Evolutionary conservation across 1,140 invertebrate genomes (phyloP), one percentile per base, ranked within the genome.

Genomic region (Halictus rubicundus): DNA sequence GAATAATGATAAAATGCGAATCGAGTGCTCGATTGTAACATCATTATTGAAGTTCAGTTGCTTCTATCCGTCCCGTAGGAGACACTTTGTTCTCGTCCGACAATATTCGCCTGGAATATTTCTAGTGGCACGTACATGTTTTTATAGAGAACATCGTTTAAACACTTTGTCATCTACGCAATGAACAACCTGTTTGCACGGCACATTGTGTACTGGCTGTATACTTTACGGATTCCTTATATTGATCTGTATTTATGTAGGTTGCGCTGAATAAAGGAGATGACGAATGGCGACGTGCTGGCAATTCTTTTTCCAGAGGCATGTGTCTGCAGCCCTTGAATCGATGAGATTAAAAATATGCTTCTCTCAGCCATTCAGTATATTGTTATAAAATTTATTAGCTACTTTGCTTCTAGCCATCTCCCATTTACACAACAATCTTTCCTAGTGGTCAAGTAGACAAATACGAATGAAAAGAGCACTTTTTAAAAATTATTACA

Each of bases 111-210:
- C n/a, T 21, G 21, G n/a, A 42, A 65, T 42, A 42, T 14, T 57
- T n/a, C 8, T n/a, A 5, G 8, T 9, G 54, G 49, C 21, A 54
- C 21, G 54, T 9, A n/a, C 49, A 21, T 9, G 54, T 57, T 57
- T 57, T n/a, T 19, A 61, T 7, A 61, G 12, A 5, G 25, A 61
- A 32, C 19, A 37, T 21, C 5, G 39, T 49, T 49, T 66, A 27
- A 66, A 66, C 65, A 25, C 39, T 66, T 49, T 27, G 23, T 66
- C 65, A 27, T 49, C 16, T 4, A 9, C 23, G 23, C 42, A 49
- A 42, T 42, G n/a, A 25, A 19, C 39, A 66, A 66, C 21, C 42
- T 66, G 65, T 66, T 66, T 66, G 64, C 39, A 27, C 65, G 42
- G 23, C 27, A 19, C 65, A 68, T 25, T 52, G 23, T 27, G 19